Conservation (phyloP, 2,888 invertebrate species). For the Mactromeris polynyma region DNA sequence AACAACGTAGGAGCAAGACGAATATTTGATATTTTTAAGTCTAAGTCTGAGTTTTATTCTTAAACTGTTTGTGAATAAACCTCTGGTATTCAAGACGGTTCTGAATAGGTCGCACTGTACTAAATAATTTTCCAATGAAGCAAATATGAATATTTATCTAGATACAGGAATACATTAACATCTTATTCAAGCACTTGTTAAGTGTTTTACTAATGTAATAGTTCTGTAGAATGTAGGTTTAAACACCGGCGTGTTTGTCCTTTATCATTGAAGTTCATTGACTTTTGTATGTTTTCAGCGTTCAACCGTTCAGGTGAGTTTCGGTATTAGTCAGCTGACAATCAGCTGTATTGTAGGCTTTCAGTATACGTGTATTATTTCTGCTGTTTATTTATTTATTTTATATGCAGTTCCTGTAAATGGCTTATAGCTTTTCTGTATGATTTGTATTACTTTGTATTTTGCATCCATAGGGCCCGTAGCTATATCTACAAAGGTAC, state of each 20-base stretch:
- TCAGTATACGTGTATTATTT: neutral
- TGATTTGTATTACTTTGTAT: neutral
- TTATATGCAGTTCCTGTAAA: neutral
- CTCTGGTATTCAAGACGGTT: too few relatives aligned
- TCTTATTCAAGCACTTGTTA: neutral
- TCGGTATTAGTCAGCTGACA: neutral
- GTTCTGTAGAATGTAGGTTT: neutral
- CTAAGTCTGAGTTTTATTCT: too few relatives aligned
- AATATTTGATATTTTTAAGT: too few relatives aligned
- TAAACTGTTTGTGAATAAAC: too few relatives aligned
- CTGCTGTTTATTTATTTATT: neutral
- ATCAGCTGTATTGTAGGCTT: neutral
- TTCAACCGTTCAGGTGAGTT: conserved; percentile 1
- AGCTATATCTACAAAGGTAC: too few relatives aligned
- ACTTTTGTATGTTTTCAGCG: neutral
- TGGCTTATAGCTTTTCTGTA: neutral
- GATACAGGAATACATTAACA: too few relatives aligned
- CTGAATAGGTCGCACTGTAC: too few relatives aligned
- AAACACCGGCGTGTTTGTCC: neutral
- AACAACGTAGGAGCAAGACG: too few relatives aligned
- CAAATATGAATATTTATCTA: too few relatives aligned
- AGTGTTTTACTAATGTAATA: neutral
- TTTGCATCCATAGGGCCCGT: neutral
- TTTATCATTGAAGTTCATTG: neutral
- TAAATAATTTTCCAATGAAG: too few relatives aligned